Evolutionary conservation across 2,113 vertebrate species (phyloP), one percentile per base, ranked within the genome.

Genomic region (Antechinus stuartii): DNA sequence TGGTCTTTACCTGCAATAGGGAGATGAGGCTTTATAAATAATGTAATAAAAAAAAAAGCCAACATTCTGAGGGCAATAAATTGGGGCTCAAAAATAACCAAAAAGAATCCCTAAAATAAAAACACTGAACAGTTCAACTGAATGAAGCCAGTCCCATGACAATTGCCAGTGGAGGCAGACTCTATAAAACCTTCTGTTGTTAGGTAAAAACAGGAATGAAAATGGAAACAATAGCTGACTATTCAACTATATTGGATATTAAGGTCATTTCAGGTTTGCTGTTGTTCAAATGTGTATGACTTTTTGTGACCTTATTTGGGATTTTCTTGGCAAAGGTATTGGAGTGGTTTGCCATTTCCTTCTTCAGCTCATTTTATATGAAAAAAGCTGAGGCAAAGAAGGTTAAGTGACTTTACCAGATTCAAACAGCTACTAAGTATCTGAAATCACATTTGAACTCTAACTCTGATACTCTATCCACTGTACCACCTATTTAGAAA

Each of bases 21-120:
- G n/a, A 94, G 42, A 55, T 7, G 12, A 90, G 93, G 16, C 27
- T 53, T 94, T 12, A n/a, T 52, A 92, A 95, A 95, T 94, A 96
- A 91, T 94, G 12, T 22, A 90, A 92, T 92, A 42, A 91, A 47
- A 89, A 35, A 91, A 90, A 90, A 84, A 27, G 3, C 92, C 93
- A 49, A 49, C 49, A 49, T 92, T 35, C 57, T 57, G 12, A 8
- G 27, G 0, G 8, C 12, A 89, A 54, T 6, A 93, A 91, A 90
- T 76, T 47, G 8, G 56, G 27, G 89, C 8, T 95, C 54, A 96
- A 50, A 93, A 96, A 23, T 61, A 91, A 42, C 27, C 68, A 50
- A 94, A 89, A 6, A 91, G n/a, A 96, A 95, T 93, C 12, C 95
- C 26, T 92, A 94, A 93, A 84, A 53, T 93, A 54, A 95, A 93